Evolutionary conservation across 23 tunicate species (phyloP).

Genomic region (Trididemnum nubilum): DNA sequence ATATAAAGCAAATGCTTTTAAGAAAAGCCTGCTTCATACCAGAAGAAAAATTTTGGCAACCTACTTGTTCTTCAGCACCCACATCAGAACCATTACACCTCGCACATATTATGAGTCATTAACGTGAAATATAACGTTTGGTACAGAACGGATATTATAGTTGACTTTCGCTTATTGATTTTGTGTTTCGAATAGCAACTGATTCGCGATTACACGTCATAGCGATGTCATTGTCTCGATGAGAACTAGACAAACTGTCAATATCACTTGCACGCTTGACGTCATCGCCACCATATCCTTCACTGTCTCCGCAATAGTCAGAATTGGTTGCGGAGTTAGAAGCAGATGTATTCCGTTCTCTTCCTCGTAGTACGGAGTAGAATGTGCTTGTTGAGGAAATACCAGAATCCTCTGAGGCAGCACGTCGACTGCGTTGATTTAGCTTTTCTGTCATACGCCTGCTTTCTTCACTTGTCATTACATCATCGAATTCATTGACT

Average conservation of each 20-base stretch:
- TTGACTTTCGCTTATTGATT: too few species aligned
- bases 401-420: slow-evolving; percentile 63
- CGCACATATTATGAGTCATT: too few species aligned
- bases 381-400: slow-evolving; percentile 45
- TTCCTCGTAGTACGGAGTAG: background rate
- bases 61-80: too few species aligned
- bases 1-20: too few species aligned
- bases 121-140: too few species aligned
- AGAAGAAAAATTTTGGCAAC: too few species aligned
- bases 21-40: too few species aligned
- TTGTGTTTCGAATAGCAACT: too few species aligned
- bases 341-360: slow-evolving; percentile 10
- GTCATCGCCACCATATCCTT: slow-evolving; percentile 24
- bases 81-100: too few species aligned
- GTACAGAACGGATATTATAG: too few species aligned
- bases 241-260: background rate
- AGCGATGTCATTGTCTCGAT: background rate
- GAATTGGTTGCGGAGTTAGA: slow-evolving; percentile 33
- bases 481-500: slow-evolving; percentile 40
- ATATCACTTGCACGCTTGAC: background rate
- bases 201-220: background rate
- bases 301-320: slow-evolving; percentile 36
- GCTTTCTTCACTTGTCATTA: slow-evolving; percentile 24
- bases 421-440: slow-evolving; percentile 26
- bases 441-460: slow-evolving; percentile 16